phyloP scores from a whole-genome alignment of 2,888 invertebrate genomes.

The Theretra japonica region DNA sequence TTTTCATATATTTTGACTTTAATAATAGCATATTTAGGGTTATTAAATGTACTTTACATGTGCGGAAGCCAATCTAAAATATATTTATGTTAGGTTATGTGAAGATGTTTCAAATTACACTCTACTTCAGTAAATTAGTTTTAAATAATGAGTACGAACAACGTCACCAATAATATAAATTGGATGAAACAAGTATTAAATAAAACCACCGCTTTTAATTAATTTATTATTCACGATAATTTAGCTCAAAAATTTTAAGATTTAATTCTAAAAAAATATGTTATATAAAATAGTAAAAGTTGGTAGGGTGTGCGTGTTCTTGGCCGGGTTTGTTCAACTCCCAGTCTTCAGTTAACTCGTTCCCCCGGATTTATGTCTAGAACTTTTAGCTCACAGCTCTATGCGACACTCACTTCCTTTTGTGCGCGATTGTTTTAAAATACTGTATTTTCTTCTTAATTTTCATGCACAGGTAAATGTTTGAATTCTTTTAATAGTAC shows the following conservation, averaged over 20 bases:
- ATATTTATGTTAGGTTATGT: no score
- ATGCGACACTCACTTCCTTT: slow-evolving; percentile 69
- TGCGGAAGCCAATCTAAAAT: no score
- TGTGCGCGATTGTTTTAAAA: slow-evolving; percentile 58
- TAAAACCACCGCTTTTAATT: no score
- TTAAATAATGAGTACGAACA: no score
- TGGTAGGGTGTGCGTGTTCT: slow-evolving; percentile 53
- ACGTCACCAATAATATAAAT: no score
- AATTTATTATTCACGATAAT: no score
- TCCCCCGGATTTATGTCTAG: slow-evolving; percentile 68
- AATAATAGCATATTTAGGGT: no score
- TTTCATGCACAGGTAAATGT: slow-evolving; percentile 21
- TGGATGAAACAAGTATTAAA: no score
- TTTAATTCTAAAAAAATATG: background rate
- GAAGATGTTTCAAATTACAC: no score
- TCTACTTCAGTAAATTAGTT: no score
- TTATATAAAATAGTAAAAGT: slow-evolving; percentile 38
- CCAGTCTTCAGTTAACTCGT: slow-evolving; percentile 73
- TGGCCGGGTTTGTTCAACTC: slow-evolving; percentile 73
- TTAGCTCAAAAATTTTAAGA: background rate
- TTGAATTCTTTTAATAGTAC: background rate
- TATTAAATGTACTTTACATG: no score
- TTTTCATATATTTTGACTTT: background rate
- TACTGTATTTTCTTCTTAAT: slow-evolving; percentile 15
- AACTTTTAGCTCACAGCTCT: slow-evolving; percentile 69